Base-by-base conservation (phyloP, 2,888 invertebrate species). In the Neoitamus cyanurus region DNA sequence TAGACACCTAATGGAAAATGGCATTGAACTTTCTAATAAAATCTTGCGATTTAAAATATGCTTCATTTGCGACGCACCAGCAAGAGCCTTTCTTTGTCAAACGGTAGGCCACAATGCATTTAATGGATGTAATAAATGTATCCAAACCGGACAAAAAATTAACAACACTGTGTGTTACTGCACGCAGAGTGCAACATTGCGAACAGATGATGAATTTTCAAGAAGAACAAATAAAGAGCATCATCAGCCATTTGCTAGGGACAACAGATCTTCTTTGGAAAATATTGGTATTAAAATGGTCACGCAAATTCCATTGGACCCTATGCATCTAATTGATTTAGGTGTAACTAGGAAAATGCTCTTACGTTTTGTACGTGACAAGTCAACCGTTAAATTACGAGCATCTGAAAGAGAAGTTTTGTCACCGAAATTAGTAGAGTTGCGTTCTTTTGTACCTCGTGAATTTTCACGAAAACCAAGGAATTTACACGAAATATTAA, bases 381-480 rank as follows among this genome's bases (percentile, higher is more conserved):
- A 42, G n/a, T 70, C 36, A 31, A 36, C 5, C 2, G 30, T 30
- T 0, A 68, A 69, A 68, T 69, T 25, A 36, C 15, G 25, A n/a
- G n/a, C 75, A 68, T 13, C 34, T 31, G 46, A 48, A 20, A 77
- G 37, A 68, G 31, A 84, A 15, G 13, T 28, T 9, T 31, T 30
- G 7, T 68, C 34, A 36, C 13, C 34, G 9, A 34, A 20, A 9
- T 42, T 58, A 68, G 6, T 30, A 37, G 13, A 34, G 36, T 28
- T 31, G 1, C 11, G 34, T 20, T 25, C 28, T 34, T 37, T 77
- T 20, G 70, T 37, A 30, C 20, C 70, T 46, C 20, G 72, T 9
- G 86, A 87, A 3, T 87, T 87, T 37, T 37, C 58, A 2, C 85
- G 86, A 85, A 85, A 86, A 68, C 86, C 86, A 20, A 72, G 86